A percentile compares a stretch with the other conserved stretches of the same genome.
Conservation (phyloP, 2,113 vertebrate genomes). For the Cichladusa arquata region DNA sequence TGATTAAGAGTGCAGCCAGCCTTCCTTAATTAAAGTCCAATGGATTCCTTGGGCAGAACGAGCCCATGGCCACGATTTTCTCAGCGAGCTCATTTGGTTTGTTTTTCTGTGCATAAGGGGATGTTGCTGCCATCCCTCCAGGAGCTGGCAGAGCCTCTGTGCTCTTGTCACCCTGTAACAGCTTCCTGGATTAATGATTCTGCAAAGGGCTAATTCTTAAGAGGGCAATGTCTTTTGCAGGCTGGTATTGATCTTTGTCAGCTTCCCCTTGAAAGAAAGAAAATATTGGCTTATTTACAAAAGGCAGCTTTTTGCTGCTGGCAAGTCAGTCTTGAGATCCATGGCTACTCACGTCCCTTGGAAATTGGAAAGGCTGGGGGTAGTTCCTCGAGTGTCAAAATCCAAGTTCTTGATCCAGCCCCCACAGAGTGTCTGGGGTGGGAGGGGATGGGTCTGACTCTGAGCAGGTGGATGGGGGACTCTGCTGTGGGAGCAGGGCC, state of each 20-base stretch:
- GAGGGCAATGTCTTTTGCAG: constrained; percentile 71
- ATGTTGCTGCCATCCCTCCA: background rate
- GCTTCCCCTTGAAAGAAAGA: constrained; percentile 67
- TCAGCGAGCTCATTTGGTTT: background rate
- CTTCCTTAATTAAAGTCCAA: background rate
- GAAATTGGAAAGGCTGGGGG: constrained; percentile 12
- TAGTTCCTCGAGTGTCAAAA: background rate
- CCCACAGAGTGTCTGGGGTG: background rate
- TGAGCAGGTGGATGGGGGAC: background rate
- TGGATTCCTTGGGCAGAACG: background rate
- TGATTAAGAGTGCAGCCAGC: background rate
- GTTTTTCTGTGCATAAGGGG: constrained; percentile 17
- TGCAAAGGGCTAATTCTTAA: constrained; percentile 70
- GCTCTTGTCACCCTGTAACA: constrained; percentile 60
- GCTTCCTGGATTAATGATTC: constrained; percentile 69
- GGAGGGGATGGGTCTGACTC: background rate
- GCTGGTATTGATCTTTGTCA: constrained; percentile 73
- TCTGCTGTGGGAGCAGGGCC: background rate
- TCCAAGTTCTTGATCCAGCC: background rate
- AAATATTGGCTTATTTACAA: constrained; percentile 75
- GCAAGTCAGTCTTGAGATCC: constrained; percentile 57
- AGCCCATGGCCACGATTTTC: background rate
- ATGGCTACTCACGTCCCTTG: background rate
- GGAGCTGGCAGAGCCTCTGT: constrained; percentile 47
- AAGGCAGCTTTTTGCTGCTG: constrained; percentile 57